phyloP scores from a whole-genome alignment of 2,888 invertebrate genomes.

The Ochropleura plecta region DNA sequence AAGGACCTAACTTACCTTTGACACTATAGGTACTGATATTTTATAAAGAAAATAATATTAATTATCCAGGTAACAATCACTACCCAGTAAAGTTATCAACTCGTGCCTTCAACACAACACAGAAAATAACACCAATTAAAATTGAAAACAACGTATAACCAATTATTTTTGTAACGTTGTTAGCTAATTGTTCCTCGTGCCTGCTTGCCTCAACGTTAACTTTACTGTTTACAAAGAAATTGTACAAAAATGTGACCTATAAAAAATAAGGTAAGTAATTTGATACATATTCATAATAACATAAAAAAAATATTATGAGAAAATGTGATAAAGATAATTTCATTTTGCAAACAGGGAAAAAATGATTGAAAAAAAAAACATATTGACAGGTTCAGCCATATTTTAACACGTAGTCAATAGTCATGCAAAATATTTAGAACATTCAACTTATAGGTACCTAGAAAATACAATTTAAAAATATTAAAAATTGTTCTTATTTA shows the following conservation, averaged over 20 bases:
- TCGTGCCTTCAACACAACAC: constrained; percentile 29
- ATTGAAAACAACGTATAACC: constrained; percentile 35
- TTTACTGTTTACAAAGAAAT: constrained; percentile 24
- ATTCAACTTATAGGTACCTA: no score
- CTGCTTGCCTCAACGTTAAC: constrained; percentile 20
- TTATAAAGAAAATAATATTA: constrained; percentile 1
- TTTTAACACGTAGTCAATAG: no score
- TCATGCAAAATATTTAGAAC: no score
- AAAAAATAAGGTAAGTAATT: background rate
- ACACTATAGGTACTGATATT: no score
- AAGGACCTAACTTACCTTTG: no score
- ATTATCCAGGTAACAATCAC: constrained; percentile 20
- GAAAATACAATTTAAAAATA: no score
- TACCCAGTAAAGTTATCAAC: constrained; percentile 31
- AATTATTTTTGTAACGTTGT: constrained; percentile 52
- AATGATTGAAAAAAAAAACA: no score
- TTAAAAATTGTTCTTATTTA: no score
- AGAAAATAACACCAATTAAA: constrained; percentile 49
- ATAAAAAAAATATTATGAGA: no score
- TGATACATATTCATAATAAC: background rate
- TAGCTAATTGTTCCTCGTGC: constrained; percentile 41
- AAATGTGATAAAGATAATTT: no score
- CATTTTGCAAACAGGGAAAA: no score
- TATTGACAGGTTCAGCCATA: no score
- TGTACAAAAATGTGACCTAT: constrained; percentile 6